Evolutionary conservation across 2,888 invertebrate species (phyloP).

Genomic region (Acrocyrtus sp.): DNA sequence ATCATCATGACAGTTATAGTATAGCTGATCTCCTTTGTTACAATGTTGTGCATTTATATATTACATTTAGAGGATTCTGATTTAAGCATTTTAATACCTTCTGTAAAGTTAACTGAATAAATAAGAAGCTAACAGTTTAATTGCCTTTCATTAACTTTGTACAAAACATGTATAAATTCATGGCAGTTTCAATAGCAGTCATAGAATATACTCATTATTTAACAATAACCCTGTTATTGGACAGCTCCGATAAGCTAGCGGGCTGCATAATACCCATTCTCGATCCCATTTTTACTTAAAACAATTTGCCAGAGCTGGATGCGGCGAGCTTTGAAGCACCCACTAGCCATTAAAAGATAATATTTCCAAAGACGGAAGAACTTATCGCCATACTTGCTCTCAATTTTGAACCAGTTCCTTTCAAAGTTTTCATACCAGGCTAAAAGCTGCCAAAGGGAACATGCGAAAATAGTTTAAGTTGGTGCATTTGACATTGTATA

Average conservation of each 20-base stretch:
- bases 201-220: no score
- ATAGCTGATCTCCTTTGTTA: constrained; percentile 33
- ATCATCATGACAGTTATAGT: not conserved
- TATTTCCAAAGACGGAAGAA: constrained; percentile 59
- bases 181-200: no score
- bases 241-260: constrained; percentile 35
- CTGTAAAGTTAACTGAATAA: not conserved
- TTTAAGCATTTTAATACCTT: not conserved
- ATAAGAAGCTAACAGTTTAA: not conserved
- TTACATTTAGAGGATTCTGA: constrained; percentile 40
- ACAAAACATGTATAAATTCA: not conserved
- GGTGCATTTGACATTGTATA: no score
- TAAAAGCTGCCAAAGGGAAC: no score
- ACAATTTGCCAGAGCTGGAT: constrained; percentile 59
- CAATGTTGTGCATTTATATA: constrained; percentile 40
- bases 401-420: constrained; percentile 53
- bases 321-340: constrained; percentile 50
- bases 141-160: not conserved
- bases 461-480: no score
- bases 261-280: constrained; percentile 59
- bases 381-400: constrained; percentile 47
- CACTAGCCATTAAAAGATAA: constrained; percentile 52
- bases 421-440: constrained; percentile 58
- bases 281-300: constrained; percentile 56
- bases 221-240: no score